Evolutionary conservation across 2,113 vertebrate species (phyloP).

Genomic region (Callipepla californica): DNA sequence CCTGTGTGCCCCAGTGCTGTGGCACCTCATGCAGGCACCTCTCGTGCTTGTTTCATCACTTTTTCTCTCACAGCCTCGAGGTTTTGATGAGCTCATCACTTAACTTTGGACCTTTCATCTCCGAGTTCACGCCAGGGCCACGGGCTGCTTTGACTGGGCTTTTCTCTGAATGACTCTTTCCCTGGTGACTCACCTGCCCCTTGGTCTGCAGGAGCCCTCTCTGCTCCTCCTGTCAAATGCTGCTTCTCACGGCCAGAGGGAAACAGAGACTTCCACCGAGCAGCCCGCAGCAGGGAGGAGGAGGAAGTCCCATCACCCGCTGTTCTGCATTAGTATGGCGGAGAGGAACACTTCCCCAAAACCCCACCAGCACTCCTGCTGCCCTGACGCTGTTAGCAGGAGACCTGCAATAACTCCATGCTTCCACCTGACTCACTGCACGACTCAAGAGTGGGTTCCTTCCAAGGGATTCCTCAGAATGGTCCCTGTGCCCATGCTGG

Average conservation of each 20-base stretch:
- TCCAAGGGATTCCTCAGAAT: background rate
- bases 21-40: slow-evolving; percentile 57
- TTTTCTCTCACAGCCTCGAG: slow-evolving; percentile 53
- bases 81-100: slow-evolving; percentile 65
- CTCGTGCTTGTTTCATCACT: background rate
- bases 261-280: background rate
- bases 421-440: background rate
- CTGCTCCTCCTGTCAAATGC: slow-evolving; percentile 25
- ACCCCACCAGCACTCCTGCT: background rate
- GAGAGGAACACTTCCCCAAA: background rate
- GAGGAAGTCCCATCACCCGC: slow-evolving; percentile 21
- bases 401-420: background rate
- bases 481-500: rapidly evolving
- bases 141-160: slow-evolving; percentile 77
- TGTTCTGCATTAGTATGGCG: background rate
- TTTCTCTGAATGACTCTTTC: slow-evolving; percentile 78
- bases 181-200: slow-evolving; percentile 77
- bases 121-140: slow-evolving; percentile 74
- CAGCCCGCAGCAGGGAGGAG: background rate
- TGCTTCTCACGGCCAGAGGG: background rate
- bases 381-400: rapidly evolving
- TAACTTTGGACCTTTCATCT: slow-evolving; percentile 67
- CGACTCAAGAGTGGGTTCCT: background rate
- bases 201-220: slow-evolving; percentile 65
- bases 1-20: slow-evolving; percentile 26